Evolutionary conservation across 2,113 vertebrate genomes (phyloP), one percentile per base, ranked within the genome.

Genomic region (Colossoma macropomum): DNA sequence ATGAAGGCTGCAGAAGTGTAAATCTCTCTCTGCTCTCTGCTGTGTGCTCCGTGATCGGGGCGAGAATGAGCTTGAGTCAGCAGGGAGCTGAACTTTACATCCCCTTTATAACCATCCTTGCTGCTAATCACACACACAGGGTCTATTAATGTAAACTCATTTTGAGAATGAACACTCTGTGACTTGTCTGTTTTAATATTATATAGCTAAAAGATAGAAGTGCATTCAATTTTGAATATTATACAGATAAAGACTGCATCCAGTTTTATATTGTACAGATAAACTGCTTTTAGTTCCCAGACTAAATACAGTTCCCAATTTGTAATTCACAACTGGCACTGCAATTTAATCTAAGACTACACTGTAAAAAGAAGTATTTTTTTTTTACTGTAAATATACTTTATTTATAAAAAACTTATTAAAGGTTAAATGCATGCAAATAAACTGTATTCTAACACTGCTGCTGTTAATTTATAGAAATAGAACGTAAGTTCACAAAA

Each of bases 1-100:
- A 84, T 81, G 70, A 60, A 45, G 59, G 17, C 9, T 52, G 82
- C 79, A 79, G 82, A 65, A 62, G 21, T 21, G 77, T 87, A 87
- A 84, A 87, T 87, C 86, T 75, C 54, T 27, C 59, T 62, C 19
- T 62, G 59, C 59, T 62, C 59, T 62, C 1, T 30, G 27, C 77
- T 19, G 5, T 38, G 34, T 19, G 30, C 34, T 63, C 75, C 77
- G 77, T 77, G 78, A 81, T 62, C 32, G 41, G 54, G 79, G 84
- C 79, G 41, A n/a, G 76, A 84, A 70, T n/a, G 28, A 50, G 17
- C 32, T 77, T 10, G 16, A 25, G 27, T 80, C 28, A 32, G 19
- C 16, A 19, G 45, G 11, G 80, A 77, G 69, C 32, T 45, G 13
- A 77, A 81, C 65, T 85, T 85, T 75, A 23, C 8, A 7, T 32